Evolutionary conservation across 2,113 vertebrate genomes (phyloP).

Genomic region (Microtus richardsoni): DNA sequence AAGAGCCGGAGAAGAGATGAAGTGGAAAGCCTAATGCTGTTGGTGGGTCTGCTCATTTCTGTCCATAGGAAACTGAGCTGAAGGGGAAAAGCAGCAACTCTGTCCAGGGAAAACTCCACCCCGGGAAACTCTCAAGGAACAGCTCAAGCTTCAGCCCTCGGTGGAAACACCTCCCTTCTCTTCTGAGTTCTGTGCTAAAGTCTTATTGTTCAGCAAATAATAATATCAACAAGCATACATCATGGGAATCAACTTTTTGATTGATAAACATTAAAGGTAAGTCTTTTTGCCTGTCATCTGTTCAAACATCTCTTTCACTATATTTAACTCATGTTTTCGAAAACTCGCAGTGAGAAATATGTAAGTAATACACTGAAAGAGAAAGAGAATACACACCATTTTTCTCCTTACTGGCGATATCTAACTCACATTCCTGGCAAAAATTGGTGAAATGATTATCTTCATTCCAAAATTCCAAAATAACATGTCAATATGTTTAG

Average conservation of each 20-base stretch:
- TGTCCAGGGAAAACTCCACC: conserved; percentile 57
- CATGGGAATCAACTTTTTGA: conserved; percentile 38
- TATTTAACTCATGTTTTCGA: neutral
- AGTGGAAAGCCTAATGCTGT: conserved; percentile 54
- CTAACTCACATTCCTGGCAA: conserved; percentile 59
- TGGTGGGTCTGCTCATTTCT: conserved; percentile 36
- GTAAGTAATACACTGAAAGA: neutral
- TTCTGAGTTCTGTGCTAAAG: conserved; percentile 3
- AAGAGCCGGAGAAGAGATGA: conserved; percentile 55
- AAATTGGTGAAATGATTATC: conserved; percentile 21
- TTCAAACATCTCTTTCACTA: conserved; percentile 10
- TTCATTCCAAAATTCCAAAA: conserved; percentile 39
- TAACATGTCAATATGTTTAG: conserved; percentile 35
- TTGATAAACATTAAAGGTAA: conserved; percentile 20
- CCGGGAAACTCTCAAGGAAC: conserved; percentile 55
- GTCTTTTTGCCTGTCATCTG: conserved; percentile 21
- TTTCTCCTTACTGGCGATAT: conserved; percentile 51
- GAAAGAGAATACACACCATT: neutral
- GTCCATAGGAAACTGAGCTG: conserved; percentile 56
- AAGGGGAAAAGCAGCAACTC: conserved; percentile 48
- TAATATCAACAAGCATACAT: conserved; percentile 50
- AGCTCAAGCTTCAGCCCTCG: conserved; percentile 34
- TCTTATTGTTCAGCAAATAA: conserved; percentile 43
- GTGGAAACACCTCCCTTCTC: conserved; percentile 49
- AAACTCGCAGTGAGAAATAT: conserved; percentile 45